Evolutionary conservation across 2,888 invertebrate genomes (phyloP).

Genomic region (Listrodromus nycthemerus): DNA sequence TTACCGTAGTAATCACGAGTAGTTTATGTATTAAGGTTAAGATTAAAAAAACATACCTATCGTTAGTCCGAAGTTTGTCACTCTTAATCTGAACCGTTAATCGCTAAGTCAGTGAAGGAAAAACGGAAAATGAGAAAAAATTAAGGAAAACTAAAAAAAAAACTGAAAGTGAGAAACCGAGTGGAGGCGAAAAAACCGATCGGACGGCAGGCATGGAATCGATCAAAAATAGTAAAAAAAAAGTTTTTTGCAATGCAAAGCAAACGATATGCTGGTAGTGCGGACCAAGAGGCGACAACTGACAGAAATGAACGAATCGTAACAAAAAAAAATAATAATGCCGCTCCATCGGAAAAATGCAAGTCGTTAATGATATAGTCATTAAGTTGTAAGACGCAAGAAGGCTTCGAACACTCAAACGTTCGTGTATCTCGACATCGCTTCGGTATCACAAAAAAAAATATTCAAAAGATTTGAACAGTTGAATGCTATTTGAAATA

Average conservation of each 20-base stretch:
- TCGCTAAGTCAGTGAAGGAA: conserved; percentile 60
- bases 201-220: conserved; percentile 82
- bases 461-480: background rate
- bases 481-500: background rate
- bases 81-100: conserved; percentile 58
- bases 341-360: conserved; percentile 74
- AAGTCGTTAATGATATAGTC: conserved; percentile 71
- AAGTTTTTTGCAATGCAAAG: conserved; percentile 78
- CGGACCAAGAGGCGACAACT: conserved; percentile 83
- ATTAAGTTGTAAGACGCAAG: conserved; percentile 70
- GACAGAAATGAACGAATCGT: conserved; percentile 74
- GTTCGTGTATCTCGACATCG: conserved; percentile 11
- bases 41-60: conserved; percentile 40
- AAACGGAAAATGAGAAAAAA: conserved; percentile 38
- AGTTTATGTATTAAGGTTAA: conserved; percentile 46
- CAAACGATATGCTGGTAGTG: conserved; percentile 82
- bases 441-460: background rate
- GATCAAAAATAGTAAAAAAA: conserved; percentile 78
- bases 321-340: conserved; percentile 63
- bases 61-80: conserved; percentile 55
- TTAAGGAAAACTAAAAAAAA: conserved; percentile 44
- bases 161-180: conserved; percentile 48
- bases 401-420: conserved; percentile 52
- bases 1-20: conserved; percentile 43
- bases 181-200: conserved; percentile 75